Base-by-base conservation (phyloP, 1,140 invertebrate genomes). In the Diorhabda carinulata region DNA sequence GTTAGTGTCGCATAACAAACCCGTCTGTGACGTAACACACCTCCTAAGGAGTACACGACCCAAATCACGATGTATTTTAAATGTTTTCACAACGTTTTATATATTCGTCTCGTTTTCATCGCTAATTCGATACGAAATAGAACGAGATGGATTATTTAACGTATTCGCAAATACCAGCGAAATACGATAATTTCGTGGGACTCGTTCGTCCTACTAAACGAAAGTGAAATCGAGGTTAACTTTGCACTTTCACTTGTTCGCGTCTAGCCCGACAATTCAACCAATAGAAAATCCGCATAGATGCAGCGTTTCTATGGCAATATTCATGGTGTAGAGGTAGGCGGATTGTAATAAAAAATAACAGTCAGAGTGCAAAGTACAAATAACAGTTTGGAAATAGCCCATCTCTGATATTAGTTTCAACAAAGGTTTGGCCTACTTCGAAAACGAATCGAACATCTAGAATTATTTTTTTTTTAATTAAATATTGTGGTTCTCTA, bases 191-290 rank as follows among this genome's bases (percentile, higher is more conserved):
- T 74, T 76, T 79, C 78, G 77, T 80, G 79, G 78, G 79, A 80
- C 78, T 78, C 79, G 78, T 72, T 80, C 79, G 79, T 78, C 79
- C 79, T 81, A 81, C 78, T 79, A 81, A 81, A 81, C 79, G 79
- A 81, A 81, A 81, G 79, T 81, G 79, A 81, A 81, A 81, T 81
- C 79, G 79, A 81, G 79, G 79, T 79, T 79, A 79, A 74, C 74
- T 81, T 81, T 81, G 76, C 79, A 81, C 79, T 81, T 81, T 81
- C 79, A 81, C 79, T 81, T 80, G 79, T 79, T 76, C 78, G 74
- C 73, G 78, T 80, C 78, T 79, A 79, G 76, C 76, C 77, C 74
- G 74, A 75, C 76, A 65, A 72, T 74, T 64, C 75, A 70, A 67
- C 78, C 77, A 79, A 79, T 78, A 52, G 47, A 25, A 52, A 52